Evolutionary conservation across 1,140 invertebrate genomes (phyloP).

Genomic region (Brachionus paranguensis): DNA sequence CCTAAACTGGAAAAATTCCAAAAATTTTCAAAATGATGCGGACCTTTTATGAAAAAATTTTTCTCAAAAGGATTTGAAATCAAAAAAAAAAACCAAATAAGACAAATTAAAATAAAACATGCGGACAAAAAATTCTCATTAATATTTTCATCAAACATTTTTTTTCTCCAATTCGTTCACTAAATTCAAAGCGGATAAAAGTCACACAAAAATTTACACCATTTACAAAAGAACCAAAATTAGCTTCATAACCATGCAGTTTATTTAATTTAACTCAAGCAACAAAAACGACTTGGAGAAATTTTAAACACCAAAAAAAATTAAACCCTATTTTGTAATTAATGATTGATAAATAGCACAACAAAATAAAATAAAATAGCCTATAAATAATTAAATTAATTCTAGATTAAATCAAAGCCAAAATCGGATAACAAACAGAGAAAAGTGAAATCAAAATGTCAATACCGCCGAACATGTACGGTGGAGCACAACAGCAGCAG

Average conservation of each 20-base stretch:
- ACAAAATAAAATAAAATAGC: neutral
- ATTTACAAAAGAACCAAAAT: neutral
- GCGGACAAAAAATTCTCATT: neutral
- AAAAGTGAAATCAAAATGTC: constrained; percentile 4
- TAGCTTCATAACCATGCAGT: neutral
- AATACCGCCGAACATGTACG: constrained; percentile 15
- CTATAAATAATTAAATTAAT: neutral
- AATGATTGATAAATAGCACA: neutral
- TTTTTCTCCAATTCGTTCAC: neutral
- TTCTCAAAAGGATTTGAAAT: too few species aligned
- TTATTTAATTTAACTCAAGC: neutral
- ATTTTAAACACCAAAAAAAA: neutral
- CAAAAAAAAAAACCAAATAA: neutral
- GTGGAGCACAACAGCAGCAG: neutral
- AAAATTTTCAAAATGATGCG: too few species aligned
- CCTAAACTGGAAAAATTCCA: too few species aligned
- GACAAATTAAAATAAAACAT: neutral
- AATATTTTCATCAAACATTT: neutral
- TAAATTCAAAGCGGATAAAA: neutral
- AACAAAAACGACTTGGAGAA: neutral
- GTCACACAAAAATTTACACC: neutral
- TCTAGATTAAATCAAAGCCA: neutral
- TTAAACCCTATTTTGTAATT: neutral
- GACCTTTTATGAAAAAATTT: too few species aligned
- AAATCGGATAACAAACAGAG: neutral